Percentiles rank a stretch among this genome's conserved stretches.
Conservation (phyloP, 2,797 vertebrate species). For the Premnoplex brunnescens region DNA sequence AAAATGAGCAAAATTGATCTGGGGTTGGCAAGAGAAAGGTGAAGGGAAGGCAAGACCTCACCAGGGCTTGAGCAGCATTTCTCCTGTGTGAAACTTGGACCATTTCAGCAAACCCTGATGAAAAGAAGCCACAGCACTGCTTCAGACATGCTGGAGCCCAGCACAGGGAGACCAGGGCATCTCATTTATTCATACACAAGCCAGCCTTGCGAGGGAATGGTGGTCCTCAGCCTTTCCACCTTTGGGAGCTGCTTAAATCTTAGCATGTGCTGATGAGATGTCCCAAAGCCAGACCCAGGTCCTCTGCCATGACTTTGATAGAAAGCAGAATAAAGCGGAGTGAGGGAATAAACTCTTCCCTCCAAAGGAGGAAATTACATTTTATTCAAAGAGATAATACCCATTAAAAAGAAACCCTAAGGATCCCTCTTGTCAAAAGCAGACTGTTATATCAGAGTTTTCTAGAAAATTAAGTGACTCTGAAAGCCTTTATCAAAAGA, state of each 20-base stretch:
- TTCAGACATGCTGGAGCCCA: neutral
- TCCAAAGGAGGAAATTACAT: neutral
- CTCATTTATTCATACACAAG: neutral
- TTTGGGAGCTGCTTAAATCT: neutral
- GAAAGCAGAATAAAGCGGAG: neutral
- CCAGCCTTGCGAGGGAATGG: neutral
- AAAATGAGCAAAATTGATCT: neutral
- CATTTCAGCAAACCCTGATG: neutral
- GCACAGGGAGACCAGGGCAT: fast-evolving
- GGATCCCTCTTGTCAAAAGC: neutral
- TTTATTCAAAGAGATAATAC: neutral
- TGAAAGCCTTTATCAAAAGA: neutral
- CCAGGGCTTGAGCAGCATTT: neutral
- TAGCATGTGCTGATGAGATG: neutral
- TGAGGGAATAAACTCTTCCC: neutral
- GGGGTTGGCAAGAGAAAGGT: neutral
- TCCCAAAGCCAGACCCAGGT: neutral
- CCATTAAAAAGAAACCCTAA: neutral
- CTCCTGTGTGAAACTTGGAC: neutral
- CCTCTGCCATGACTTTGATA: neutral
- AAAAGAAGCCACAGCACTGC: neutral
- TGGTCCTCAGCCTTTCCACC: neutral
- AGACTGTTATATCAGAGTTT: neutral
- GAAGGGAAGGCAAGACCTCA: neutral
- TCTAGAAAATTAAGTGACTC: neutral